phyloP scores from a whole-genome alignment of 2,888 invertebrate genomes.

The Euproctis similis region DNA sequence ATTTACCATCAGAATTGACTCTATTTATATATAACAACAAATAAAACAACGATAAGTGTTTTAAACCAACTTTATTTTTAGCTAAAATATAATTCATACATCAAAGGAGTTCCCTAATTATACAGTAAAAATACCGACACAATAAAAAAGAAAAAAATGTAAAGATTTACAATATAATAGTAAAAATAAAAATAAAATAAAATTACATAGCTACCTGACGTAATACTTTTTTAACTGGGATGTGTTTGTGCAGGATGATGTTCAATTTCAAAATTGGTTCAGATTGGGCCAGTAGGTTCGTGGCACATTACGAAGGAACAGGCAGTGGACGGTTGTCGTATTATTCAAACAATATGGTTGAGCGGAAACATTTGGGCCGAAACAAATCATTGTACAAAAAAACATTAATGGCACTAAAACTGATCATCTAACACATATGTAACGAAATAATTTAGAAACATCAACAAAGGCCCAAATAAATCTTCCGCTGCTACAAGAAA shows the following conservation, averaged over 20 bases:
- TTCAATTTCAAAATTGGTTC: conserved; percentile 14
- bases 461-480: conserved; percentile 16
- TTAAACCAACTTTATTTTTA: conserved; percentile 77
- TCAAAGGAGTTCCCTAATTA: conserved; percentile 70
- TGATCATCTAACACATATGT: conserved; percentile 26
- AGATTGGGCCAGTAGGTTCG: too few species aligned
- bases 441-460: conserved; percentile 25
- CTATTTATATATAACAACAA: conserved; percentile 15
- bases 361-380: conserved; percentile 7
- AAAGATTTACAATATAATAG: conserved; percentile 28
- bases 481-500: conserved; percentile 8
- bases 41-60: conserved; percentile 49
- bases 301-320: conserved; percentile 41
- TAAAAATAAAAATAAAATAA: conserved; percentile 14
- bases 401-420: conserved; percentile 32
- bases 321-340: conserved; percentile 58
- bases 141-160: conserved; percentile 43
- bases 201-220: conserved; percentile 50
- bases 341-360: conserved; percentile 9
- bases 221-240: conserved; percentile 30
- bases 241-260: conserved; percentile 31
- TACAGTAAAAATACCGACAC: conserved; percentile 62
- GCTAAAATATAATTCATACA: conserved; percentile 76
- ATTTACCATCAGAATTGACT: too few species aligned
- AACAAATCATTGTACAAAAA: conserved; percentile 23